phyloP scores from a whole-genome alignment of 2,888 invertebrate genomes.

The Lithosia quadra region DNA sequence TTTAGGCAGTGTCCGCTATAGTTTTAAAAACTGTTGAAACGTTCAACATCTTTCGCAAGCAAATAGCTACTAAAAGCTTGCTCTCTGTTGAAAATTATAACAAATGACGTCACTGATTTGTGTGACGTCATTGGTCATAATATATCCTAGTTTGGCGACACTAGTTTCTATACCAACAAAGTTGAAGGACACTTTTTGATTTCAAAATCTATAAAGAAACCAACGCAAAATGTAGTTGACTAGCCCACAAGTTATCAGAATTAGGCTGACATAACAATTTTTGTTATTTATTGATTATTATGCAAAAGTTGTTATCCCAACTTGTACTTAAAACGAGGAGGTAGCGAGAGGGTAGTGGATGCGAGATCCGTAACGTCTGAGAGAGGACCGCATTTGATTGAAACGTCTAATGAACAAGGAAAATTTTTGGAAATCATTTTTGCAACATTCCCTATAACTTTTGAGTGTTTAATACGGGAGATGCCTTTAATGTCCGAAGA shows the following conservation, averaged over 20 bases:
- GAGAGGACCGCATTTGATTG: constrained; percentile 28
- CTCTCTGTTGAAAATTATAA: background rate
- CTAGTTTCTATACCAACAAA: no score
- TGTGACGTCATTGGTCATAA: no score
- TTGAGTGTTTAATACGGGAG: background rate
- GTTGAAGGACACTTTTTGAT: no score
- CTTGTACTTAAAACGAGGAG: constrained; percentile 60
- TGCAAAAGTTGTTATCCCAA: constrained; percentile 53
- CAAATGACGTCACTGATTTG: no score
- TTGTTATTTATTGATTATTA: constrained; percentile 48
- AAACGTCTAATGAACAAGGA: constrained; percentile 18
- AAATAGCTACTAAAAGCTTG: background rate
- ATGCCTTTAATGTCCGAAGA: background rate
- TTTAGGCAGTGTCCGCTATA: background rate
- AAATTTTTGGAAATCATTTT: constrained; percentile 29
- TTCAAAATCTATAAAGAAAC: background rate
- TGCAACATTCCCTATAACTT: background rate
- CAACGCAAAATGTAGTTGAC: background rate
- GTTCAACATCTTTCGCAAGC: background rate
- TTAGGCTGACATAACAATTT: constrained; percentile 14
- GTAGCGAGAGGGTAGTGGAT: constrained; percentile 30
- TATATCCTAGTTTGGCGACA: no score
- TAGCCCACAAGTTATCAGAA: background rate
- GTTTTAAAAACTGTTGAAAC: background rate
- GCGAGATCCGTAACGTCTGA: constrained; percentile 33